phyloP scores from a whole-genome alignment of 2,113 vertebrate genomes.

The Cervus canadensis region DNA sequence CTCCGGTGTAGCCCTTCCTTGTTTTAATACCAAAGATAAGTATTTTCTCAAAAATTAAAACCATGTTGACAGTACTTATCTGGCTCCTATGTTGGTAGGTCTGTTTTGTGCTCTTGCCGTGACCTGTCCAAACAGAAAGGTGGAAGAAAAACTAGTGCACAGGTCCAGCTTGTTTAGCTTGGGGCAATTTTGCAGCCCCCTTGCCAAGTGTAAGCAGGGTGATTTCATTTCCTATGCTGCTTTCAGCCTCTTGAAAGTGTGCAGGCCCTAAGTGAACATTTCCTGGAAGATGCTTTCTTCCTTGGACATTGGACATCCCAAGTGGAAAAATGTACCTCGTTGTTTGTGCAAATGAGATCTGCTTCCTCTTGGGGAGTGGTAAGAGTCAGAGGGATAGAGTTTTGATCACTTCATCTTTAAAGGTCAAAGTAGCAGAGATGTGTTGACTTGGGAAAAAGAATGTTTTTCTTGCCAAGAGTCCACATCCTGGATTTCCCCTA shows the following conservation, averaged over 20 bases:
- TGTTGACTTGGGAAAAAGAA: not conserved
- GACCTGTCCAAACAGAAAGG: not conserved
- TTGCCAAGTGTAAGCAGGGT: constrained; percentile 11
- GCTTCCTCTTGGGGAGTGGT: not conserved
- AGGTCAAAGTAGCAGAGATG: constrained; percentile 6
- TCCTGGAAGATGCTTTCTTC: constrained; percentile 27
- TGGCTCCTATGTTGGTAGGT: not conserved
- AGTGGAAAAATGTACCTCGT: constrained; percentile 11
- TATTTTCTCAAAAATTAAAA: constrained; percentile 15
- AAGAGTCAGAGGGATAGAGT: not conserved
- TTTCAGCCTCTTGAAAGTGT: constrained; percentile 47
- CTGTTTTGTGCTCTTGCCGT: not conserved
- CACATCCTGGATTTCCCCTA: not conserved
- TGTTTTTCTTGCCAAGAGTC: constrained; percentile 7
- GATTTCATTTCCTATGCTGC: constrained; percentile 44
- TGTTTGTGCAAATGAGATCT: constrained; percentile 22
- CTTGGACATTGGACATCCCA: constrained; percentile 31
- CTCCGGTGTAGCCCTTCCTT: not conserved
- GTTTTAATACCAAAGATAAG: constrained; percentile 17
- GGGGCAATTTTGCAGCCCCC: not conserved
- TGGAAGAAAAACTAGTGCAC: not conserved
- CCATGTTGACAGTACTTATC: not conserved
- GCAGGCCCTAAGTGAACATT: constrained; percentile 42
- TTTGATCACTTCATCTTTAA: constrained; percentile 32
- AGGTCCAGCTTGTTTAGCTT: not conserved